Base-by-base conservation (phyloP, 2,888 invertebrate genomes). In the Ceriagrion tenellum region DNA sequence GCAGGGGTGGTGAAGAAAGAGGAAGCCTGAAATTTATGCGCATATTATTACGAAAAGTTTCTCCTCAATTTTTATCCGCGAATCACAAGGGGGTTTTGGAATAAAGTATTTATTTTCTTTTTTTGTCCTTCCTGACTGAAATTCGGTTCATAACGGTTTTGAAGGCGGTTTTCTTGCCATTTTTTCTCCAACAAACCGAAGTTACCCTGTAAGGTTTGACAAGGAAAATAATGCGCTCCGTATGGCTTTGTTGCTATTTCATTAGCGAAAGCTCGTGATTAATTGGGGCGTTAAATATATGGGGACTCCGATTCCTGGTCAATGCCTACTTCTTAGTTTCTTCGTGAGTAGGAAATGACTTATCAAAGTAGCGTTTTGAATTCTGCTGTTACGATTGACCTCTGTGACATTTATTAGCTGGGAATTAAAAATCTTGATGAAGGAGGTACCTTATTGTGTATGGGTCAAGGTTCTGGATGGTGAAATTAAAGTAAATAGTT, bases 11-110 rank as follows among this genome's bases (percentile, higher is more conserved):
- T 26, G 69, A 26, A 12, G 69, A 26, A 26, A 63, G 69, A 47
- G 93, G 63, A 69, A 47, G 47, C 47, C 74, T 47, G 93, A 69
- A 81, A 93, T 93, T 93, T 93, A 93, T 93, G 93, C 93, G 93
- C 93, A 93, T 93, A 93, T 63, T 93, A 93, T 93, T 93, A 93
- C 93, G 93, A 93, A 93, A 93, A 93, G 93, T 93, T 93, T 93
- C 93, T 93, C n/a, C 69, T 93, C 69, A 74, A 93, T 93, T 93
- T 93, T 93, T 93, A 91, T 20, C 93, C 69, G 69, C 69, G 69
- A 55, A 93, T 93, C 93, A 74, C 93, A 74, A 69, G 93, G 35
- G 69, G 20, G 91, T 63, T 93, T 69, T 26, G 40, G 93, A 74
- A 59, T 35, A 93, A 93, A 93, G 74, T 93, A 74, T 93, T 55